phyloP scores from a whole-genome alignment of 2,797 vertebrate genomes.

The Clamator glandarius region DNA sequence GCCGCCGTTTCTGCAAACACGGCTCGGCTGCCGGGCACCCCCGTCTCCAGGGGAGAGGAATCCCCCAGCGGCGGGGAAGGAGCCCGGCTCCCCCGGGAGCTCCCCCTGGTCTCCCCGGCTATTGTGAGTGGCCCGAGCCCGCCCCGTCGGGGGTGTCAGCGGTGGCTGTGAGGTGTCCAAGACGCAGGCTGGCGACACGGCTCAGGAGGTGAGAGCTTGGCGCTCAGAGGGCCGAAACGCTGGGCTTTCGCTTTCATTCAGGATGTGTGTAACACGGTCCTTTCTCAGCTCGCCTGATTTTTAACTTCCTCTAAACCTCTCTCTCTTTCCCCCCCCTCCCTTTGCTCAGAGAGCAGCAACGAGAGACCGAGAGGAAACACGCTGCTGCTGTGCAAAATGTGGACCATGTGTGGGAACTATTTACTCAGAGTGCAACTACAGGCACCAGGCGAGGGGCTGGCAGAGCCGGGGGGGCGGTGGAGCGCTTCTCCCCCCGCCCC shows the following conservation, averaged over 20 bases:
- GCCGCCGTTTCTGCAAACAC: neutral
- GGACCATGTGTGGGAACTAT: conserved; percentile 79
- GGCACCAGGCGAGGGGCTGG: conserved; percentile 36
- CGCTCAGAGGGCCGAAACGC: neutral
- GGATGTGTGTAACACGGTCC: conserved; percentile 54
- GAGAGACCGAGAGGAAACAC: conserved; percentile 77
- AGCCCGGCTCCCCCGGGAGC: neutral
- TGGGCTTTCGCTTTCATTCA: conserved; percentile 64
- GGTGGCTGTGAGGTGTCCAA: neutral
- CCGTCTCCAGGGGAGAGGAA: neutral
- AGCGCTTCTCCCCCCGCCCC: fast-evolving
- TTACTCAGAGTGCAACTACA: conserved; percentile 70
- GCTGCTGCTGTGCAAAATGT: conserved; percentile 79
- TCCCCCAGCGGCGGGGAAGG: neutral
- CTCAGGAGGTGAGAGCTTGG: neutral
- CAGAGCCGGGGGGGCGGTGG: neutral
- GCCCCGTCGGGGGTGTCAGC: neutral
- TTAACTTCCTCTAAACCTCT: conserved; percentile 74
- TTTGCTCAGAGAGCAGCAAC: conserved; percentile 64
- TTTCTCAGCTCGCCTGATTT: conserved; percentile 67
- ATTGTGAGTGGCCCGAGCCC: neutral
- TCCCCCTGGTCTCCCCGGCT: neutral
- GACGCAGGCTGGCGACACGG: neutral
- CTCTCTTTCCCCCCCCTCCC: neutral
- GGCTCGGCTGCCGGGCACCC: neutral